Evolutionary conservation across 1,140 invertebrate genomes (phyloP).

Genomic region (Monomorium pharaonis): DNA sequence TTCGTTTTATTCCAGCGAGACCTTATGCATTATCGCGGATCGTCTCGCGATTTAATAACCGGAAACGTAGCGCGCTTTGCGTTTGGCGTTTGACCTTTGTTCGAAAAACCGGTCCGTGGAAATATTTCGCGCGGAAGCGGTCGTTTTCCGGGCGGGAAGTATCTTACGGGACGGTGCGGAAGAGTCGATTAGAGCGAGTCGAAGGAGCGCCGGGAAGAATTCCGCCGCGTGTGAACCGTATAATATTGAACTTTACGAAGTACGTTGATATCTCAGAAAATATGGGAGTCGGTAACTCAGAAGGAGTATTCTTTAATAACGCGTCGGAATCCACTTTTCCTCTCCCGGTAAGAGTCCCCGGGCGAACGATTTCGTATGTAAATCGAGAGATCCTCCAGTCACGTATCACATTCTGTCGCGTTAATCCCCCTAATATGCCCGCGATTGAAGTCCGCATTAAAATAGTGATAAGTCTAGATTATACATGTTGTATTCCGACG

Average conservation of each 20-base stretch:
- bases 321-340: conserved; percentile 5
- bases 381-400: conserved; percentile 1
- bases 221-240: conserved; percentile 29
- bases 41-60: conserved; percentile 37
- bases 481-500: too few relatives aligned
- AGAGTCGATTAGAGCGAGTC: conserved; percentile 50
- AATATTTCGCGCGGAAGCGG: conserved; percentile 28
- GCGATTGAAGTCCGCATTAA: neutral
- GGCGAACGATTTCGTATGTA: neutral
- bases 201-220: conserved; percentile 24
- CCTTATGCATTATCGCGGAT: neutral
- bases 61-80: neutral
- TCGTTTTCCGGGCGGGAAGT: conserved; percentile 8
- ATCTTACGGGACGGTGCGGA: conserved; percentile 21
- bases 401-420: neutral
- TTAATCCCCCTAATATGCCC: neutral
- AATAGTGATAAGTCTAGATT: neutral
- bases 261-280: conserved; percentile 46
- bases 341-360: neutral
- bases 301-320: conserved; percentile 40
- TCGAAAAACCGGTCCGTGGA: neutral
- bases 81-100: neutral
- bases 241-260: conserved; percentile 47
- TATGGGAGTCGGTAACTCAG: conserved; percentile 39
- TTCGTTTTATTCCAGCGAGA: neutral